Conservation (phyloP, 1,140 invertebrate species). For the Notospermus geniculatus region DNA sequence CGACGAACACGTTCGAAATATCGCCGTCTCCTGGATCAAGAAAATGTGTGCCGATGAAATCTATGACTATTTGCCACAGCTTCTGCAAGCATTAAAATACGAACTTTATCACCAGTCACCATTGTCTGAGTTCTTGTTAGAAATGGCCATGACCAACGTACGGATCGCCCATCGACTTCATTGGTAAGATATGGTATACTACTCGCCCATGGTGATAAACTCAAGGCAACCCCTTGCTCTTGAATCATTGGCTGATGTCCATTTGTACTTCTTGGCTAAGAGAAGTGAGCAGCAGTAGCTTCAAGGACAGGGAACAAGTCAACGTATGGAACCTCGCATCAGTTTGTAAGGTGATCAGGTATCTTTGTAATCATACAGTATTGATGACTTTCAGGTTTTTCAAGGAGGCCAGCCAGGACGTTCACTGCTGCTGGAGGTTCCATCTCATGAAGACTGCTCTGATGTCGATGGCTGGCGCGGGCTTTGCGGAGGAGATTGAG, state of each 20-base stretch:
- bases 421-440: conserved; percentile 64
- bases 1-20: conserved; percentile 79
- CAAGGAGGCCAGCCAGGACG: conserved; percentile 55
- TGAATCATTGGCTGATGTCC: no score
- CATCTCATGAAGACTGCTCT: conserved; percentile 83
- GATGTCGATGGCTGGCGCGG: conserved; percentile 79
- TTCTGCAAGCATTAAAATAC: conserved; percentile 89
- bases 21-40: conserved; percentile 79
- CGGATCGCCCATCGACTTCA: conserved; percentile 91
- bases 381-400: conserved; percentile 22
- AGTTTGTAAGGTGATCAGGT: no score
- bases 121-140: conserved; percentile 77
- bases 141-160: conserved; percentile 79
- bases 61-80: conserved; percentile 86
- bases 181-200: conserved; percentile 67
- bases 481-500: conserved; percentile 75
- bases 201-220: no score
- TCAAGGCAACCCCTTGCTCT: no score
- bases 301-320: no score
- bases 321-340: no score
- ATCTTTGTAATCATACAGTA: no score
- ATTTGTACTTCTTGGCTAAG: no score
- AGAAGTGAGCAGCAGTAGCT: no score
- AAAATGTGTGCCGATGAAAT: conserved; percentile 81
- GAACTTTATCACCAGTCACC: conserved; percentile 89